Evolutionary conservation across 2,113 vertebrate genomes (phyloP).

Genomic region (Eublepharis macularius): DNA sequence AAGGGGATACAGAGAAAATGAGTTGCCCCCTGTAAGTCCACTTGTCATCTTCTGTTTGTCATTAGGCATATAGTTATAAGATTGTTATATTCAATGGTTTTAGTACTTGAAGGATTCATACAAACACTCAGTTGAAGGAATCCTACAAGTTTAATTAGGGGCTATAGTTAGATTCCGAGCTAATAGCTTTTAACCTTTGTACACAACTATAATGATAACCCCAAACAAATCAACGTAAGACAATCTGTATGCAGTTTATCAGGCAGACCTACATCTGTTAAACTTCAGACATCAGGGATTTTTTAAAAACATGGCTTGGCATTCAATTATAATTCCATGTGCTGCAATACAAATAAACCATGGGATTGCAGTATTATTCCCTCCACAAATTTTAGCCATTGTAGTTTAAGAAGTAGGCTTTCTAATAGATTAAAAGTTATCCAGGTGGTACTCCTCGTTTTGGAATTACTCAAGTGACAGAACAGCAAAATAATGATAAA

Average conservation of each 20-base stretch:
- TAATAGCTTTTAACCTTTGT: not conserved
- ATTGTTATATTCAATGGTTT: no score
- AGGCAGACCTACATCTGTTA: not conserved
- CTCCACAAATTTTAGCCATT: not conserved
- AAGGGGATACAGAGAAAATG: no score
- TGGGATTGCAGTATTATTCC: not conserved
- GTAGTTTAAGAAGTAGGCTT: not conserved
- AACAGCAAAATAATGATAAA: not conserved
- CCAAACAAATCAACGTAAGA: constrained; percentile 8
- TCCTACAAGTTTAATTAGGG: no score
- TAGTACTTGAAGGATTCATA: no score
- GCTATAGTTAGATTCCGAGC: no score
- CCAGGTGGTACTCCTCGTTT: not conserved
- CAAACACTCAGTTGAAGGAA: no score
- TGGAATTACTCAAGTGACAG: not conserved
- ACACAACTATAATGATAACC: constrained; percentile 16
- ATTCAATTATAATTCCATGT: not conserved
- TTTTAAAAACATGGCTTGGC: not conserved
- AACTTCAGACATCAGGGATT: not conserved
- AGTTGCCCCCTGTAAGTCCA: no score
- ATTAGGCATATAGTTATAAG: no score
- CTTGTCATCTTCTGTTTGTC: no score
- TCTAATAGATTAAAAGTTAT: not conserved
- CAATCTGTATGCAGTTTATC: not conserved
- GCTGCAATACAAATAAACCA: not conserved